Evolutionary conservation across 2,888 invertebrate species (phyloP).

Genomic region (Caenorhabditis wallacei): DNA sequence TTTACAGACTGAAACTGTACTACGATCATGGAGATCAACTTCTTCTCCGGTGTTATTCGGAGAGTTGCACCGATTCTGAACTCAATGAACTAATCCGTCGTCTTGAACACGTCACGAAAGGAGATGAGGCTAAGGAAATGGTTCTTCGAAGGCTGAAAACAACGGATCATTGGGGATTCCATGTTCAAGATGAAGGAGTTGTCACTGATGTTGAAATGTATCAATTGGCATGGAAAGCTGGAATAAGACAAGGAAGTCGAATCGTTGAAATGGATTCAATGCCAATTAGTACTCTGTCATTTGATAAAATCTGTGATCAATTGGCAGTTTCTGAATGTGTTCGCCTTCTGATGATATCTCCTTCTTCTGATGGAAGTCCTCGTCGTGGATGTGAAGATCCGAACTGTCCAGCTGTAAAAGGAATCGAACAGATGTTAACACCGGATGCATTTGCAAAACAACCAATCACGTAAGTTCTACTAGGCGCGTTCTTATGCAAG

Average conservation of each 20-base stretch:
- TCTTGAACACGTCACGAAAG: constrained; percentile 89
- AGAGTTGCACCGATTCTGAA: constrained; percentile 86
- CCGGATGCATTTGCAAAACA: constrained; percentile 82
- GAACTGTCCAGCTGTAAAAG: constrained; percentile 81
- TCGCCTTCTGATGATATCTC: constrained; percentile 78
- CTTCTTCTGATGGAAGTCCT: constrained; percentile 80
- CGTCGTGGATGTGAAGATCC: constrained; percentile 79
- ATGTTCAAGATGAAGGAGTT: constrained; percentile 86
- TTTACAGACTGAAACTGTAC: constrained; percentile 85
- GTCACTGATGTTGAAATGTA: constrained; percentile 93
- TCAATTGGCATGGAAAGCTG: constrained; percentile 87
- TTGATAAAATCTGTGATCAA: constrained; percentile 78
- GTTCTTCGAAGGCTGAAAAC: constrained; percentile 75
- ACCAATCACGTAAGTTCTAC: constrained; percentile 76
- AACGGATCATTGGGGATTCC: constrained; percentile 80
- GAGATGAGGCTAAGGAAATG: constrained; percentile 86
- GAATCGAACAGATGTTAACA: constrained; percentile 79
- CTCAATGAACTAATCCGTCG: constrained; percentile 90
- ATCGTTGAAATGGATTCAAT: constrained; percentile 88
- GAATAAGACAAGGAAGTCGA: constrained; percentile 92
- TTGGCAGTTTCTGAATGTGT: constrained; percentile 76
- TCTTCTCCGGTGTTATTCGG: constrained; percentile 87
- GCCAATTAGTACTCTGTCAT: constrained; percentile 76
- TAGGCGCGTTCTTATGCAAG: constrained; percentile 33
- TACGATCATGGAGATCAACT: constrained; percentile 96